phyloP scores from a whole-genome alignment of 2,888 invertebrate genomes.

The Halocaridina rubra region DNA sequence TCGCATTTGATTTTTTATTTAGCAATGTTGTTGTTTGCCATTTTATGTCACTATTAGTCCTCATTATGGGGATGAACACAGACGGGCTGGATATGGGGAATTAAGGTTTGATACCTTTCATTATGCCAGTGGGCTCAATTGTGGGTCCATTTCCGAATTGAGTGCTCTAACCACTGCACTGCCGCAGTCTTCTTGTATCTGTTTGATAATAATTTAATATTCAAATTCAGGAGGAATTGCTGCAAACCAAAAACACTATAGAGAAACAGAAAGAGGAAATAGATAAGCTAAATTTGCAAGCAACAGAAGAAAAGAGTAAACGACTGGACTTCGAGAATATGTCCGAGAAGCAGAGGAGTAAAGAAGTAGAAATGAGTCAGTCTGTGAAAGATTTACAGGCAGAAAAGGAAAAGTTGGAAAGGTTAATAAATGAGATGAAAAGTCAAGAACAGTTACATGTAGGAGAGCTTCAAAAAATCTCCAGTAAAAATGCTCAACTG shows the following conservation, averaged over 20 bases:
- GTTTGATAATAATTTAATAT: no score
- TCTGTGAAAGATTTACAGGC: not conserved
- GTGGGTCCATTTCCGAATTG: not conserved
- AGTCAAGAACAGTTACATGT: no score
- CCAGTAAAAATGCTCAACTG: not conserved
- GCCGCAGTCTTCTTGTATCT: not conserved
- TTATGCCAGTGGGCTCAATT: not conserved
- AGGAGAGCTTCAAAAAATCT: no score
- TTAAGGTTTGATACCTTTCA: not conserved
- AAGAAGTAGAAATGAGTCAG: not conserved
- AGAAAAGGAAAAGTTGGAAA: not conserved
- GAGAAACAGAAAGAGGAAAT: slow-evolving; percentile 3
- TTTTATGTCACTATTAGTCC: no score
- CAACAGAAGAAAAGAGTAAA: not conserved
- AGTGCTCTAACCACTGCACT: not conserved
- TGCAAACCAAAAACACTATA: not conserved
- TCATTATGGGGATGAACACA: no score
- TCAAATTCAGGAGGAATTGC: slow-evolving; percentile 9
- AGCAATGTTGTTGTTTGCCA: no score
- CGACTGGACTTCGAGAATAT: not conserved
- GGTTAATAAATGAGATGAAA: no score
- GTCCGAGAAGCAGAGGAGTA: not conserved
- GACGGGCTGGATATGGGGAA: no score
- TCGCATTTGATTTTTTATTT: no score
- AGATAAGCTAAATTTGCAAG: not conserved